phyloP scores from a whole-genome alignment of 2,888 invertebrate species.

The Eupelmus urozonus region DNA sequence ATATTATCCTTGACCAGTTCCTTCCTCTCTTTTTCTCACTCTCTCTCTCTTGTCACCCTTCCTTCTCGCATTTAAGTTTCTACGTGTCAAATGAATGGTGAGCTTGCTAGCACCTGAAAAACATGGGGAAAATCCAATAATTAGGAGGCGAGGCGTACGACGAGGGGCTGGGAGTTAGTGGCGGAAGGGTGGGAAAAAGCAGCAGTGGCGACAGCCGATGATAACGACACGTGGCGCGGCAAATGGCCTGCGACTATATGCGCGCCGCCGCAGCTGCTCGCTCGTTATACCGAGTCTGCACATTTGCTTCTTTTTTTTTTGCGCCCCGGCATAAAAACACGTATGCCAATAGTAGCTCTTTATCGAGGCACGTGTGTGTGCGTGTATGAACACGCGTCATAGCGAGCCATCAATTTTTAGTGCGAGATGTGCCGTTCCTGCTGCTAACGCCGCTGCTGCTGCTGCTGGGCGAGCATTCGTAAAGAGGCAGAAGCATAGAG shows the following conservation, averaged over 20 bases:
- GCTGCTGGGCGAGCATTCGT: too few relatives aligned
- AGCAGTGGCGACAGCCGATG: too few relatives aligned
- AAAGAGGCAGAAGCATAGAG: too few relatives aligned
- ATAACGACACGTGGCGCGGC: too few relatives aligned
- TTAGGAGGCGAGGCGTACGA: not conserved
- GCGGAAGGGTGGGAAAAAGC: not conserved
- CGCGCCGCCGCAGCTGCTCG: not conserved
- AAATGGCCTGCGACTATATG: not conserved
- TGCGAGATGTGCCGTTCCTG: not conserved
- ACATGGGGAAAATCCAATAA: slow-evolving; percentile 36
- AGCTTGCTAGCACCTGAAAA: slow-evolving; percentile 2
- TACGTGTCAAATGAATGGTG: not conserved
- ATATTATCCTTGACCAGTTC: too few relatives aligned
- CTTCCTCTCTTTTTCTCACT: too few relatives aligned
- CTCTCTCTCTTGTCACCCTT: not conserved
- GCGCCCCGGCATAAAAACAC: too few relatives aligned
- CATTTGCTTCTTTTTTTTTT: too few relatives aligned
- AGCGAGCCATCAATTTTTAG: slow-evolving; percentile 41
- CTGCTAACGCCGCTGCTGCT: too few relatives aligned
- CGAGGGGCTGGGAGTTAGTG: not conserved
- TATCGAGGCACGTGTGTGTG: too few relatives aligned
- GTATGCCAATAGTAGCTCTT: too few relatives aligned
- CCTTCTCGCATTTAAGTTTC: not conserved
- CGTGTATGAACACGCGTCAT: not conserved
- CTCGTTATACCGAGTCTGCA: too few relatives aligned